Conservation (phyloP, 2,888 invertebrate species). For the Cheilosia vulpina region DNA sequence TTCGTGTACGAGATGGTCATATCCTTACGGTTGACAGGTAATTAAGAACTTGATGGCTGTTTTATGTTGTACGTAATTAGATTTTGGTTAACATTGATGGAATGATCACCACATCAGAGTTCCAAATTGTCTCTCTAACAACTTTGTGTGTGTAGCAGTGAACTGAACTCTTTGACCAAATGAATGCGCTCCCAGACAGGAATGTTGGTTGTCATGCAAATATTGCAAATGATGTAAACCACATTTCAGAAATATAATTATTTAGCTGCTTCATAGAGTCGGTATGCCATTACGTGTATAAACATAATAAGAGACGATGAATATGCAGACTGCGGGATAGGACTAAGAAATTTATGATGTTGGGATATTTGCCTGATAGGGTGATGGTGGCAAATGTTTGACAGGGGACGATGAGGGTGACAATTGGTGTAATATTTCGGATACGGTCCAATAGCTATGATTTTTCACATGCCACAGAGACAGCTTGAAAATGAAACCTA, state of each 20-base stretch:
- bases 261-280: constrained; percentile 15
- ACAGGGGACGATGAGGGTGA: no score
- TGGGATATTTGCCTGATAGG: no score
- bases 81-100: constrained; percentile 62
- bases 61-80: constrained; percentile 69
- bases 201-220: constrained; percentile 29
- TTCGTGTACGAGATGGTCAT: constrained; percentile 94
- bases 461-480: no score
- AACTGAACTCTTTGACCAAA: constrained; percentile 3
- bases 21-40: constrained; percentile 95
- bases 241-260: constrained; percentile 34
- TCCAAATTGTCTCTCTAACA: neutral
- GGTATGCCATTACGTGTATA: constrained; percentile 17
- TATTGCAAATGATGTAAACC: constrained; percentile 44
- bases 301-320: no score
- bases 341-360: no score
- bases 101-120: constrained; percentile 37
- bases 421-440: no score
- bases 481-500: no score
- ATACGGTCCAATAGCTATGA: no score
- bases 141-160: neutral
- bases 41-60: constrained; percentile 78
- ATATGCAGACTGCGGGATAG: no score
- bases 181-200: constrained; percentile 10
- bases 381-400: no score